phyloP scores from a whole-genome alignment of 2,888 invertebrate species.

The Byasa hedistus region DNA sequence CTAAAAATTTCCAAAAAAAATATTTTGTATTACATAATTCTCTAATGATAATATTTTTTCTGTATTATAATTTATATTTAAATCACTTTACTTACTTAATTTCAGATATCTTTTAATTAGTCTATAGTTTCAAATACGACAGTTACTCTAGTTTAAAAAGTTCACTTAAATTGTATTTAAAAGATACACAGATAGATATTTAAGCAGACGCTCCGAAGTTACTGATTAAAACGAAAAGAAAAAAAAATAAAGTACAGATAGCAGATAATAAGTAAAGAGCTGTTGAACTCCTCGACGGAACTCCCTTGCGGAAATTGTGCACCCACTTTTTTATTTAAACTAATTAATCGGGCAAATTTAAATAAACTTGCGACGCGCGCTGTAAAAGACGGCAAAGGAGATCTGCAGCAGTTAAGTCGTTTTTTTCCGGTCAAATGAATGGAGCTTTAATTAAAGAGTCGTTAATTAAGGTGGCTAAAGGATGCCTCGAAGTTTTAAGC shows the following conservation, averaged over 20 bases:
- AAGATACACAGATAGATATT: too few species aligned
- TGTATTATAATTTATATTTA: too few species aligned
- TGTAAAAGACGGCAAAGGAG: constrained; percentile 31
- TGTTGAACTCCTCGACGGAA: constrained; percentile 17
- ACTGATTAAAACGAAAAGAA: too few species aligned
- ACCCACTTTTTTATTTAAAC: constrained; percentile 23
- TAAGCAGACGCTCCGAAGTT: too few species aligned
- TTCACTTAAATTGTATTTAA: too few species aligned
- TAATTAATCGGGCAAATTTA: constrained; percentile 31
- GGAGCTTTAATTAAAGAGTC: constrained; percentile 74
- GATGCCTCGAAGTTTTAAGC: constrained; percentile 44
- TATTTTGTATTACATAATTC: too few species aligned
- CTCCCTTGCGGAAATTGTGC: constrained; percentile 13
- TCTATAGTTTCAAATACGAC: too few species aligned
- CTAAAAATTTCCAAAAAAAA: too few species aligned
- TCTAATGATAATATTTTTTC: too few species aligned
- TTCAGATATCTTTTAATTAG: too few species aligned
- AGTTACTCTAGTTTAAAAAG: too few species aligned
- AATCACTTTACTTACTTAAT: too few species aligned
- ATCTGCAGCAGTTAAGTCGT: constrained; percentile 30
- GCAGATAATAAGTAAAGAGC: constrained; percentile 9
- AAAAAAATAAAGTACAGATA: neutral
- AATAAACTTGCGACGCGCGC: constrained; percentile 27
- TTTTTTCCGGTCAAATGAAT: constrained; percentile 65
- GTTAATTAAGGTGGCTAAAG: constrained; percentile 68